Conservation (phyloP, 2,797 vertebrate species). For the Rhinichthys osculus region DNA sequence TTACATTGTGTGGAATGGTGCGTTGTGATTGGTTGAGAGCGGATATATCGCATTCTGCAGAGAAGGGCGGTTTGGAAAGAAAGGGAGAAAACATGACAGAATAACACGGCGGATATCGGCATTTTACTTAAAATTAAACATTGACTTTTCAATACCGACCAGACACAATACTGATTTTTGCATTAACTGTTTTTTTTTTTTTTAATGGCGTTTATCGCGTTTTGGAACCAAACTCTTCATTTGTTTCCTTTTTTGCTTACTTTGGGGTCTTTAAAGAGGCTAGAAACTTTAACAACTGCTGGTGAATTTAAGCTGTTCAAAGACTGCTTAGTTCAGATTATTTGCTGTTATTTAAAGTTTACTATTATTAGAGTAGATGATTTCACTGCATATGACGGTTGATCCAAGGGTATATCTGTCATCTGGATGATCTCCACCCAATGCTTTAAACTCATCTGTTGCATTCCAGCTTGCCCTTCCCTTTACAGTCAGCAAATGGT, state of each 20-base stretch:
- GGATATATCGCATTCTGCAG: too few relatives aligned
- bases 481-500: background rate
- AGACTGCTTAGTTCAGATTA: background rate
- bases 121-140: too few relatives aligned
- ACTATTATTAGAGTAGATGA: slow-evolving; percentile 9
- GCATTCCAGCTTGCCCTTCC: slow-evolving; percentile 11
- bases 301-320: background rate
- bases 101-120: too few relatives aligned
- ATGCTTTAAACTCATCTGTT: slow-evolving; percentile 12
- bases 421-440: slow-evolving; percentile 3
- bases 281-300: background rate
- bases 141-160: too few relatives aligned
- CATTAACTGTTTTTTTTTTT: too few relatives aligned
- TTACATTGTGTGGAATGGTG: too few relatives aligned
- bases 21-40: too few relatives aligned
- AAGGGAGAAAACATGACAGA: too few relatives aligned
- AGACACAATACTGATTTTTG: too few relatives aligned
- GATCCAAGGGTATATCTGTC: background rate
- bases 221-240: too few relatives aligned
- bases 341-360: background rate
- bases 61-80: too few relatives aligned
- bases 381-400: background rate
- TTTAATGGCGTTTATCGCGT: too few relatives aligned
- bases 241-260: background rate
- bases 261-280: background rate